phyloP scores from a whole-genome alignment of 2,797 vertebrate species.

The Orestias chungarensis region DNA sequence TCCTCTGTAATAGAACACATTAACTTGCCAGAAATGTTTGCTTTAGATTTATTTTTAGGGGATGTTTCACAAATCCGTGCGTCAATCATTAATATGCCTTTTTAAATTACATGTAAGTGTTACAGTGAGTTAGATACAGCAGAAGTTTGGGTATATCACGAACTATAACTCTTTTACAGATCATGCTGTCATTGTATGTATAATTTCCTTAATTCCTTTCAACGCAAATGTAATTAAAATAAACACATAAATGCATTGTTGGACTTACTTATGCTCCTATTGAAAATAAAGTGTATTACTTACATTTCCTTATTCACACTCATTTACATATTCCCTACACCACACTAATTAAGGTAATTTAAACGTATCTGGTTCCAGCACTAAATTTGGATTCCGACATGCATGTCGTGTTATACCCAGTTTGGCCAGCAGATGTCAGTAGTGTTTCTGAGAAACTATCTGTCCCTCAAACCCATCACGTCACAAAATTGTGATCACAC shows the following conservation, averaged over 20 bases:
- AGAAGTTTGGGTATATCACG: background rate
- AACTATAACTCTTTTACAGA: background rate
- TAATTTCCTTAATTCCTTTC: constrained; percentile 3
- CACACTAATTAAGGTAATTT: constrained; percentile 31
- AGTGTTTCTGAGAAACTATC: constrained; percentile 69
- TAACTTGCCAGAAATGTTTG: constrained; percentile 14
- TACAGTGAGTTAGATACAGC: constrained; percentile 7
- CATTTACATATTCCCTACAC: constrained; percentile 22
- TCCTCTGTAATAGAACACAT: constrained; percentile 20
- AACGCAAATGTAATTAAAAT: constrained; percentile 18
- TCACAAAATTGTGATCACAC: constrained; percentile 46
- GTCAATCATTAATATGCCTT: constrained; percentile 22
- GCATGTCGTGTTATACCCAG: constrained; percentile 25
- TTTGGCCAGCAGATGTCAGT: constrained; percentile 78
- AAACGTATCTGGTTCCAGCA: constrained; percentile 14
- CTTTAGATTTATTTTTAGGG: constrained; percentile 17
- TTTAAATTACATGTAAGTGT: constrained; percentile 20
- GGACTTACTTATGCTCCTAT: constrained; percentile 7
- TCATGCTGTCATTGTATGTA: background rate
- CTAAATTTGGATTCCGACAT: constrained; percentile 1
- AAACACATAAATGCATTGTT: constrained; percentile 14
- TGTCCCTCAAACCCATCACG: constrained; percentile 32
- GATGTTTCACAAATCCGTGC: constrained; percentile 27
- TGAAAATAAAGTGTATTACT: constrained; percentile 19
- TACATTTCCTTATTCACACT: constrained; percentile 29